Evolutionary conservation across 2,113 vertebrate species (phyloP).

Genomic region (Scomber colias): DNA sequence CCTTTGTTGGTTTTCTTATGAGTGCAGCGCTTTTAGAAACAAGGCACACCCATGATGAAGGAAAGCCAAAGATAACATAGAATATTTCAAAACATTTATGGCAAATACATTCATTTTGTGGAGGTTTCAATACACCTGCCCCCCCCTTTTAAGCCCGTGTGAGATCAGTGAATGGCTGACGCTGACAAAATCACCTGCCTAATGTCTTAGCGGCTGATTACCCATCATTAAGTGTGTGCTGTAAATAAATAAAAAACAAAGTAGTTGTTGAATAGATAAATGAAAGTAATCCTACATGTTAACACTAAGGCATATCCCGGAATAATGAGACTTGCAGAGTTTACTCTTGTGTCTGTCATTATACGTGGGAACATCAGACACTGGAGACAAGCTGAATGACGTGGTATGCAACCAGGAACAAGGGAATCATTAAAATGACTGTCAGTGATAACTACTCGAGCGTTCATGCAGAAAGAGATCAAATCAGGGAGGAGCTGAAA

Average conservation of each 20-base stretch:
- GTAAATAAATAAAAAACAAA: not conserved
- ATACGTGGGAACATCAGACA: conserved; percentile 16
- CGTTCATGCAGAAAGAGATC: not conserved
- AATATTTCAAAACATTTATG: conserved; percentile 33
- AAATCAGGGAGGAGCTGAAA: conserved; percentile 13
- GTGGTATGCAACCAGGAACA: not conserved
- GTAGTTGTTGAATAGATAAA: not conserved
- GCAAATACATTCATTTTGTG: not conserved
- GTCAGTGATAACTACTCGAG: not conserved
- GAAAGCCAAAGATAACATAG: conserved; percentile 30
- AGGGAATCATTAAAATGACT: conserved; percentile 14
- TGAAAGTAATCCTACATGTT: conserved; percentile 28
- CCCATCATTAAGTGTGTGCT: not conserved
- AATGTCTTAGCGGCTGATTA: not conserved
- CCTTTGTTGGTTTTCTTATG: conserved; percentile 27
- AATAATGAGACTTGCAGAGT: conserved; percentile 12
- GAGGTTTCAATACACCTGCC: not conserved
- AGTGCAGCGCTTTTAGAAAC: not conserved
- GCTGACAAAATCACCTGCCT: conserved; percentile 13
- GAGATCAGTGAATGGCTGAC: not conserved
- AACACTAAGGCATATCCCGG: conserved; percentile 4
- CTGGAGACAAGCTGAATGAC: not conserved
- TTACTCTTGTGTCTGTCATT: not conserved
- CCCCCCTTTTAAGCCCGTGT: not conserved
- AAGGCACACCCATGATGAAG: conserved; percentile 49